A percentile compares a stretch with the other conserved stretches of the same genome.
phyloP scores from a whole-genome alignment of 35 echinoderm and acorn worm species.

The Hemicentrotus pulcherrimus region DNA sequence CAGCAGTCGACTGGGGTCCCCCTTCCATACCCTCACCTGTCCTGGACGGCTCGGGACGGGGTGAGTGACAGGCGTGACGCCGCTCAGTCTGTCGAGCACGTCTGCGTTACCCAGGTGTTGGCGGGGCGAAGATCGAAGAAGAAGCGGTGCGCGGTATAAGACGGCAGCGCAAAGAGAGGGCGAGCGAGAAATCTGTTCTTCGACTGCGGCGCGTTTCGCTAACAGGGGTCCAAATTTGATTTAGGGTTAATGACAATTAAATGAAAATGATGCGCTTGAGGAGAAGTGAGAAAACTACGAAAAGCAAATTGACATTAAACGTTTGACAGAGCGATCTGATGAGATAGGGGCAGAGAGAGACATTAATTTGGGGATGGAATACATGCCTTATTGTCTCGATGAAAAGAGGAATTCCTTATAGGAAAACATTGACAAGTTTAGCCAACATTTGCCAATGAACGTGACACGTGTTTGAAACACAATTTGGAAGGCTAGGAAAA shows the following conservation, averaged over 20 bases:
- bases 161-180: too few relatives aligned
- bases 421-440: constrained; percentile 4
- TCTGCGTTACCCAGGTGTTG: neutral
- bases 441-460: neutral
- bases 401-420: neutral
- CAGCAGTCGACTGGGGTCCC: neutral
- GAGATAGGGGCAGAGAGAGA: neutral
- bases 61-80: constrained; percentile 44
- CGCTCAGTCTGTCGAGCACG: constrained; percentile 33
- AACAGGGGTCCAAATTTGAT: neutral
- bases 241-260: neutral
- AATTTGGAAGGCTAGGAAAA: neutral
- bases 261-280: neutral
- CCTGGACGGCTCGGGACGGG: neutral
- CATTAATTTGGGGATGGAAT: neutral
- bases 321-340: neutral
- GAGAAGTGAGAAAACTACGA: neutral
- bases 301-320: constrained; percentile 12
- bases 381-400: neutral
- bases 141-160: neutral
- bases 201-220: neutral
- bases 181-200: neutral
- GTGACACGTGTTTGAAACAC: neutral
- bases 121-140: neutral
- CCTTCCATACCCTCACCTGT: neutral